A percentile compares a stretch with the other conserved stretches of the same genome.
Evolutionary conservation across 1,140 invertebrate genomes (phyloP).

Genomic region (Zaprionus lachaisei): DNA sequence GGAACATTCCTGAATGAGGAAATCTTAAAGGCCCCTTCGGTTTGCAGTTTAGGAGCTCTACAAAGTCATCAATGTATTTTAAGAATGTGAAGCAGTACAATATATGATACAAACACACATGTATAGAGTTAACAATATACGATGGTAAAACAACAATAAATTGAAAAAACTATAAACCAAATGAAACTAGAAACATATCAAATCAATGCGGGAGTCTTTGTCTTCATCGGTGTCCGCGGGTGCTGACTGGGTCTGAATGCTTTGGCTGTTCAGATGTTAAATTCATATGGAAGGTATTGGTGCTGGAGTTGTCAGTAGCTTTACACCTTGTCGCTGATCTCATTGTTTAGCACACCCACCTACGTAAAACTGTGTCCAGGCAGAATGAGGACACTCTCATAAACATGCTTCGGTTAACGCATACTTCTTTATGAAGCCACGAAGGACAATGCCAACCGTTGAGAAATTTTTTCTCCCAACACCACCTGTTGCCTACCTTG

Average conservation of each 20-base stretch:
- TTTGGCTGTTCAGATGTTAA: background rate
- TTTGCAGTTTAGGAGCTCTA: background rate
- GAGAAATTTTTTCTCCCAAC: no score
- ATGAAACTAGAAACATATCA: background rate
- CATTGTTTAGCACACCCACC: background rate
- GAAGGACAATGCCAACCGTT: no score
- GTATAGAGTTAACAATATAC: background rate
- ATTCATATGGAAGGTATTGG: no score
- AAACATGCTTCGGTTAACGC: no score
- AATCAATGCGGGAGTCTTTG: background rate
- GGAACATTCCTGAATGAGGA: background rate
- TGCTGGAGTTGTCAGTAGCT: no score
- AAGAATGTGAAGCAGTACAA: slow-evolving; percentile 2
- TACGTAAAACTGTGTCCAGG: no score
- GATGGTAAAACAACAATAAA: background rate
- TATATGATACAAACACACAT: background rate
- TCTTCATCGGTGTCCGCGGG: background rate
- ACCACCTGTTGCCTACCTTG: no score
- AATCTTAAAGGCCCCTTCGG: background rate
- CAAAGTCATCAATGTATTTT: background rate
- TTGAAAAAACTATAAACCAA: slow-evolving; percentile 1
- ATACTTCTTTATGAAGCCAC: no score
- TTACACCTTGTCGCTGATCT: background rate
- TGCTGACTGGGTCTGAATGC: background rate
- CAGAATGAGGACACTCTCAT: no score